phyloP scores from a whole-genome alignment of 2,797 vertebrate genomes.

The Threskiornis aethiopicus region DNA sequence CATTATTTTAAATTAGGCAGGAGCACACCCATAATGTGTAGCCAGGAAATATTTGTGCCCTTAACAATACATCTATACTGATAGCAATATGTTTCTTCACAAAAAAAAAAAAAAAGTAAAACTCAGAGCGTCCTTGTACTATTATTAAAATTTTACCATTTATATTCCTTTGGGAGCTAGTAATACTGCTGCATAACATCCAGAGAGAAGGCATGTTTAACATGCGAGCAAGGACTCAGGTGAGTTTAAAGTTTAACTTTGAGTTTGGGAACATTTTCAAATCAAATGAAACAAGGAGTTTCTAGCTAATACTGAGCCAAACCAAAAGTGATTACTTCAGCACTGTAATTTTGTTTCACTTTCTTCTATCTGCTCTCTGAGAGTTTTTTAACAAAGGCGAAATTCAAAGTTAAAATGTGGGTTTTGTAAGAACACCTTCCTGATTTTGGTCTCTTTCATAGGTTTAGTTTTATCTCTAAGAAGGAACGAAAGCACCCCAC shows the following conservation, averaged over 20 bases:
- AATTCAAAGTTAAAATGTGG: slow-evolving; percentile 59
- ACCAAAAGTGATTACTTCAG: slow-evolving; percentile 32
- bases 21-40: slow-evolving; percentile 34
- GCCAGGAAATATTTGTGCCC: slow-evolving; percentile 51
- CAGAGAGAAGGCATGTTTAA: slow-evolving; percentile 22
- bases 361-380: neutral
- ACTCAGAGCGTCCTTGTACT: neutral
- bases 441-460: slow-evolving; percentile 50
- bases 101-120: neutral
- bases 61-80: slow-evolving; percentile 5
- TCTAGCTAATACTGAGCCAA: slow-evolving; percentile 35
- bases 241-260: slow-evolving; percentile 59
- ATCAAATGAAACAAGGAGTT: slow-evolving; percentile 30
- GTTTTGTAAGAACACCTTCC: slow-evolving; percentile 55
- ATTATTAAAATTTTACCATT: neutral
- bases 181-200: neutral
- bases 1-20: slow-evolving; percentile 32
- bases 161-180: neutral
- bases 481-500: slow-evolving; percentile 46
- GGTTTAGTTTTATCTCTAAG: slow-evolving; percentile 56
- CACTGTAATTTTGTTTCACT: slow-evolving; percentile 33
- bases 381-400: slow-evolving; percentile 59
- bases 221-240: slow-evolving; percentile 18
- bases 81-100: neutral
- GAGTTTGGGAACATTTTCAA: slow-evolving; percentile 37